Evolutionary conservation across 1,140 invertebrate species (phyloP), one percentile per base, ranked within the genome.

Genomic region (Solenopsis invicta): DNA sequence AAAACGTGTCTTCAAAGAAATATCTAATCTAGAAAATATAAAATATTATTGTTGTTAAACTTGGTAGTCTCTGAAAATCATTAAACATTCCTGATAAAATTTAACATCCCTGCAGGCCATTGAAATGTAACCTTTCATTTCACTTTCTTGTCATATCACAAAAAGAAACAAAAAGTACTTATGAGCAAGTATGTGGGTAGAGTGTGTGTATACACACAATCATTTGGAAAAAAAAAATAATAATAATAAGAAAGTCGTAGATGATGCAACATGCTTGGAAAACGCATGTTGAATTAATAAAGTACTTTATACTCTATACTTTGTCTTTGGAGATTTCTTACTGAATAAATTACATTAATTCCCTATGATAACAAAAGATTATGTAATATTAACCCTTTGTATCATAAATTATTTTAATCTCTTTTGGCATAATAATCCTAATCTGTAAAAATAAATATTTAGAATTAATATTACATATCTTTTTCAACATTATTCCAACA

Each of bases 381-480:
- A 59, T 41, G n/a, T 56, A 59, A 69, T 69, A 72, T 72, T 76
- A 24, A 75, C 24, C n/a, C 56, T 41, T 37, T 18, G 54, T 75
- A 59, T 59, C 37, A 41, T 34, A 52, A 80, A 37, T 80, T 80
- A 67, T 45, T 18, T 50, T 9, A 67, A 80, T 67, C 62, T 80
- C 62, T 41, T 50, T 67, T 6, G 45, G 24, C 4, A 16, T 62
- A 37, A 21, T 29, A 72, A 64, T 24, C 5, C 64, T 50, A 89
- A 29, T 29, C 88, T 78, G 24, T 67, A 81, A 88, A 89, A 88
- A 86, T 88, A 88, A 88, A 88, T 89, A 86, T 52, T 88, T 71
- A 72, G n/a, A 45, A 52, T 71, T 56, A 86, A 29, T 45, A 61
- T 80, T 78, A 29, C 18, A 66, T 41, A 41, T 72, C 24, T 77